A percentile compares a stretch with the other conserved stretches of the same genome.
These are phyloP conservation scores for Apogon hyalosoma DNA, from an alignment of 2,797 vertebrate genomes.

Conservation along the genomic window DNA sequence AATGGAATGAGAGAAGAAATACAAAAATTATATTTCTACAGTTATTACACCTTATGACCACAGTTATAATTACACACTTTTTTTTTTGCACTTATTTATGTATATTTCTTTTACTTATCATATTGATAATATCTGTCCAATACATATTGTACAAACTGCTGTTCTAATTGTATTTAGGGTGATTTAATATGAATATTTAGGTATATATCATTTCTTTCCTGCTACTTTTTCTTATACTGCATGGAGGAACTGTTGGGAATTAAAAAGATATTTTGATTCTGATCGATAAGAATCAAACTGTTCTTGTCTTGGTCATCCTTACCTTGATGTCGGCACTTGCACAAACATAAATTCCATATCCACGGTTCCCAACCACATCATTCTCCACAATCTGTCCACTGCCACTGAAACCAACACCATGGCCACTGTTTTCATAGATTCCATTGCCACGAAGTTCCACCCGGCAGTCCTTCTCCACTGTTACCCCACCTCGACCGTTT, in stretches of 20 bases:
- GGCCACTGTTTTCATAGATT: constrained; percentile 89
- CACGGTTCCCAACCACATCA: constrained; percentile 88
- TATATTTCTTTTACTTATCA: no score
- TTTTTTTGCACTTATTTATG: no score
- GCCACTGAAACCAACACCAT: constrained; percentile 87
- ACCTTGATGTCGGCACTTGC: constrained; percentile 90
- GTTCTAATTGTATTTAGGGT: no score
- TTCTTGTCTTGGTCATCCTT: background rate
- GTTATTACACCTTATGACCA: background rate
- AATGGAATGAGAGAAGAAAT: constrained; percentile 8
- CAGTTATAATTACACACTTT: background rate
- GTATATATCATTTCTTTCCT: no score
- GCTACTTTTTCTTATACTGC: no score
- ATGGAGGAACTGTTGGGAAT: no score
- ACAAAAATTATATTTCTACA: no score
- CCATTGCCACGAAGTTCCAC: constrained; percentile 92
- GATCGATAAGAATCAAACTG: no score
- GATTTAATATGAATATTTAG: no score
- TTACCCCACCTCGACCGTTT: constrained; percentile 87
- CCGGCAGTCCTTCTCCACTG: constrained; percentile 87
- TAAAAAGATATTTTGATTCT: no score
- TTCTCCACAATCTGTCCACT: constrained; percentile 90
- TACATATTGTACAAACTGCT: no score
- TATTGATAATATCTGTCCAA: no score
- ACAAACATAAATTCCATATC: constrained; percentile 87